phyloP scores from a whole-genome alignment of 2,797 vertebrate genomes.

The Platyrinchus mystaceus region DNA sequence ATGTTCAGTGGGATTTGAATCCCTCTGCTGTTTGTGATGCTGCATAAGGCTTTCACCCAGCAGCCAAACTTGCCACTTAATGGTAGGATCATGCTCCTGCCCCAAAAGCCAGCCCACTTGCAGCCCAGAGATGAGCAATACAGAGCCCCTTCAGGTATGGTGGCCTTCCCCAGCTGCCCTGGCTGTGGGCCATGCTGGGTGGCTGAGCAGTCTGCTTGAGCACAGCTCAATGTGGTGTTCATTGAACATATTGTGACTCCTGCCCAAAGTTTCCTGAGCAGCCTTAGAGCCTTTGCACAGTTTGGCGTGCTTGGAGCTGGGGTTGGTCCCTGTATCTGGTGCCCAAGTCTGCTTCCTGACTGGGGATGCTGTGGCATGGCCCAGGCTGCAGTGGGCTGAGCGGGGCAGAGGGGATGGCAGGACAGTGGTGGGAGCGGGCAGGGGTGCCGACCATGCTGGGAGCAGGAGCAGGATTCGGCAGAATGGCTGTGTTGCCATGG shows the following conservation, averaged over 20 bases:
- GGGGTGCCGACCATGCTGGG: neutral
- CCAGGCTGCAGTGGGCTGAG: neutral
- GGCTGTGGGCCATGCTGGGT: accelerated
- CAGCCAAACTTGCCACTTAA: neutral
- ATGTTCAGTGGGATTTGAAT: neutral
- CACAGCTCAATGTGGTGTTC: accelerated
- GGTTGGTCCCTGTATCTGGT: neutral
- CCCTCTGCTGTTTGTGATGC: neutral
- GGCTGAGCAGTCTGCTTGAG: neutral
- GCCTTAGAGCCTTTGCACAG: neutral
- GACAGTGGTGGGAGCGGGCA: neutral
- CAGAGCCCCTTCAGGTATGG: accelerated
- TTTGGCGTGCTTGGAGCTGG: accelerated
- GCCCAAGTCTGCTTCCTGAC: neutral
- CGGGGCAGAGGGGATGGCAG: neutral
- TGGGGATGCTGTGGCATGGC: neutral
- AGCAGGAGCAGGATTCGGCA: slow-evolving; percentile 67
- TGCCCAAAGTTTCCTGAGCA: slow-evolving; percentile 23
- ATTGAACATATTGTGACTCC: neutral
- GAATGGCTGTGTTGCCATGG: slow-evolving; percentile 88
- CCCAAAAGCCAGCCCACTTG: neutral
- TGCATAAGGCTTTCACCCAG: neutral
- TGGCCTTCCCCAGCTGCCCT: neutral
- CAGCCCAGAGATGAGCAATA: accelerated
- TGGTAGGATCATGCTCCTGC: neutral